Evolutionary conservation across 2,888 invertebrate genomes (phyloP), one percentile per base, ranked within the genome.

Genomic region (Rhagium mordax): DNA sequence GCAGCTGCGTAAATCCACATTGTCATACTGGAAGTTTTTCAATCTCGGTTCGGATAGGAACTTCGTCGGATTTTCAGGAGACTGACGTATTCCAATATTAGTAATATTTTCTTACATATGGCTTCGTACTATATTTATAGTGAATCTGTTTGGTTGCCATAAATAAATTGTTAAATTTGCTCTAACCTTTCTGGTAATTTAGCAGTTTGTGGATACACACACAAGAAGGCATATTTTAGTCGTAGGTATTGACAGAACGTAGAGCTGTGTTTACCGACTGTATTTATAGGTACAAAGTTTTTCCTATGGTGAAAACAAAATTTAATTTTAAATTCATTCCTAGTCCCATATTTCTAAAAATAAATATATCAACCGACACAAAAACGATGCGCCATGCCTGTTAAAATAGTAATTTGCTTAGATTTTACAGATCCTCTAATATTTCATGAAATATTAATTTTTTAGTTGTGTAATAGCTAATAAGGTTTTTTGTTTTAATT

Each of bases 1-100:
- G 72, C 72, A 72, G 62, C 72, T 72, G 72, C 72, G 72, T 72
- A 69, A 69, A 71, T 71, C 65, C 60, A 59, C 65, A 60, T 60
- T 71, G 70, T 70, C 61, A 70, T 70, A 61, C 61, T 69, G 60
- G 49, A 71, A 60, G 66, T 71, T 59, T n/a, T 71, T 66, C 65
- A 65, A 53, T 65, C 51, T 65, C 53, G 62, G 48, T n/a, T 49
- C 24, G 49, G 16, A 62, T 48, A 48, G 59, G 59, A 33, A 16
- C n/a, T 16, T 59, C 16, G 59, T 33, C 29, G 18, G 59, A 33
- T 53, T 53, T 33, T 33, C 16, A 59, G 18, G 20, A 27, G 24
- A 21, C 13, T 18, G 18, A 41, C 59, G 59, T 59, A 59, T 59
- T 59, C 15, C 13, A 10, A 16, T 33, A 59, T 20, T 20, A 59